These are phyloP conservation scores for Saimiri boliviensis DNA, from an alignment of 2,113 vertebrate species.

Conservation along the genomic window DNA sequence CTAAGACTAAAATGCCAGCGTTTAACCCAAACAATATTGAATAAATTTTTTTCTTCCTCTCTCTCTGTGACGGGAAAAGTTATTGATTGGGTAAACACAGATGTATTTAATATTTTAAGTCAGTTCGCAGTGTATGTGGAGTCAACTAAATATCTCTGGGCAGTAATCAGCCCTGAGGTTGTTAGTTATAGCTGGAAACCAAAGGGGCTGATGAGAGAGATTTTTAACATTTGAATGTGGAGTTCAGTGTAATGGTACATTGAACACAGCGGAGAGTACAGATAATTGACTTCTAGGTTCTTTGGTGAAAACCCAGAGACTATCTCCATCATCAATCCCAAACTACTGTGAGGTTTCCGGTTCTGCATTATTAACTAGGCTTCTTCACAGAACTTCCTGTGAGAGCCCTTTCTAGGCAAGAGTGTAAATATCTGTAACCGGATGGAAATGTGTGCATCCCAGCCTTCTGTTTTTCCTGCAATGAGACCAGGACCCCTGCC, in stretches of 20 bases:
- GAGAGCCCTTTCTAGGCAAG: not conserved
- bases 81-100: slow-evolving; percentile 30
- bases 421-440: fast-evolving
- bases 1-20: not conserved
- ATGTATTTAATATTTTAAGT: not conserved
- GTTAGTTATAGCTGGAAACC: not conserved
- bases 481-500: too few species aligned
- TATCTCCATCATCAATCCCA: not conserved
- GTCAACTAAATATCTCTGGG: not conserved
- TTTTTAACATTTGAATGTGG: fast-evolving
- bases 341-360: not conserved
- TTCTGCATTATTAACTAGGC: fast-evolving
- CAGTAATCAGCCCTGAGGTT: not conserved
- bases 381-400: not conserved
- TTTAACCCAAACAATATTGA: not conserved
- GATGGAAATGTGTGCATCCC: not conserved
- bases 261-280: not conserved
- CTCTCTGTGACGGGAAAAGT: not conserved
- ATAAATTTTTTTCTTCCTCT: not conserved
- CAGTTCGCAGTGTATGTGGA: not conserved
- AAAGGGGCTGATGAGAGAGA: not conserved
- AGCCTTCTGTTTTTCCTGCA: too few species aligned
- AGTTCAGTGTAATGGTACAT: fast-evolving
- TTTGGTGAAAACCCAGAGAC: not conserved
- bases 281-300: not conserved